phyloP scores from a whole-genome alignment of 2,888 invertebrate species.

The Lumbricus terrestris region DNA sequence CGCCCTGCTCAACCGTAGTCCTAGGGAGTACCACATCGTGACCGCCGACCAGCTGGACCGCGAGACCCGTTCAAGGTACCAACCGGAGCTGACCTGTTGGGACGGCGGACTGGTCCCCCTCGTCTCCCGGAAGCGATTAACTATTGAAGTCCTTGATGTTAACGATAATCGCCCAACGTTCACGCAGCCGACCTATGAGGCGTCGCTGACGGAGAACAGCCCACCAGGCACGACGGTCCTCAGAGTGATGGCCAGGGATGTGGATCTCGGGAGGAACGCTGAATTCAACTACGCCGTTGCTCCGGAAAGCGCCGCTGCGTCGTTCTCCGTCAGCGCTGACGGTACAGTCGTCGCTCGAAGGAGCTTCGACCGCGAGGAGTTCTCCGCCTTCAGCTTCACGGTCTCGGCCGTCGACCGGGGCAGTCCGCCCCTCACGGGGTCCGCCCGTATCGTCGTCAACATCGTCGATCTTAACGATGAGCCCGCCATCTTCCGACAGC shows the following conservation, averaged over 20 bases:
- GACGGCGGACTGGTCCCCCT: slow-evolving; percentile 50
- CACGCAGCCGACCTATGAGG: slow-evolving; percentile 39
- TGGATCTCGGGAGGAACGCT: background rate
- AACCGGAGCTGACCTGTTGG: slow-evolving; percentile 46
- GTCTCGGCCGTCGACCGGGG: slow-evolving; percentile 28
- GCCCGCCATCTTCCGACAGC: background rate
- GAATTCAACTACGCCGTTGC: background rate
- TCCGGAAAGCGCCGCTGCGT: background rate
- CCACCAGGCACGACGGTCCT: background rate
- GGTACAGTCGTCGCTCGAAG: background rate
- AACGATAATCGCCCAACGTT: slow-evolving; percentile 53
- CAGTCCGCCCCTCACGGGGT: slow-evolving; percentile 20
- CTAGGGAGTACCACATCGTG: slow-evolving; percentile 26
- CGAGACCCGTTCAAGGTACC: slow-evolving; percentile 44
- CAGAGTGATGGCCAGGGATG: slow-evolving; percentile 11
- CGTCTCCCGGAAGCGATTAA: slow-evolving; percentile 42
- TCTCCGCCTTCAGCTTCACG: background rate
- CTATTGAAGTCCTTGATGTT: slow-evolving; percentile 48
- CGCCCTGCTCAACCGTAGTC: background rate
- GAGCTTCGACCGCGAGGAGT: slow-evolving; percentile 25
- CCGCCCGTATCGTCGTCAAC: slow-evolving; percentile 22
- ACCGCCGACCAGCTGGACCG: slow-evolving; percentile 43
- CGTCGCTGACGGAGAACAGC: slow-evolving; percentile 47
- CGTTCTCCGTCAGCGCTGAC: background rate
- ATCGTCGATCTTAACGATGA: slow-evolving; percentile 29